phyloP scores from a whole-genome alignment of 1,140 invertebrate species.

The Caenorhabditis remanei region DNA sequence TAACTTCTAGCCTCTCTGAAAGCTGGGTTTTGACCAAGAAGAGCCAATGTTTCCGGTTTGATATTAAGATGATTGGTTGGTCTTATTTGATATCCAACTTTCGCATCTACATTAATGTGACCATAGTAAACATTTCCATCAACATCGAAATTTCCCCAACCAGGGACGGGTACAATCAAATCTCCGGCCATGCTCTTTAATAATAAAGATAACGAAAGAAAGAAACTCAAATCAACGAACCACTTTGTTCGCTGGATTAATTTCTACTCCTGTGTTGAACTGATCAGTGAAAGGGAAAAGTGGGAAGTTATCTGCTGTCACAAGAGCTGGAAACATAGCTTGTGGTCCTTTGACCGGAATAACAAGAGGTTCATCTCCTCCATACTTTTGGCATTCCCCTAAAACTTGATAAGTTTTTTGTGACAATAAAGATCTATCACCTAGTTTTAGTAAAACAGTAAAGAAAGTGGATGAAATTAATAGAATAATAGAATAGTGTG shows the following conservation, averaged over 20 bases:
- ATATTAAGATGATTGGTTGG: conserved; percentile 69
- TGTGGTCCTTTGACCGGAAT: conserved; percentile 64
- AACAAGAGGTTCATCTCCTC: conserved; percentile 67
- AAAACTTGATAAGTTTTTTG: neutral
- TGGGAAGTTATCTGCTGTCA: conserved; percentile 70
- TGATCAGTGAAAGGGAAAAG: conserved; percentile 70
- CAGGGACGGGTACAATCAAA: conserved; percentile 68
- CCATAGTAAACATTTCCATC: conserved; percentile 69
- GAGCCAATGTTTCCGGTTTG: conserved; percentile 68
- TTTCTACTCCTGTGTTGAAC: conserved; percentile 68
- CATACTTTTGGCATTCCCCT: conserved; percentile 61
- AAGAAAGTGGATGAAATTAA: neutral
- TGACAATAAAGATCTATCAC: neutral
- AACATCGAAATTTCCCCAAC: conserved; percentile 69
- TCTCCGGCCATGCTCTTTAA: conserved; percentile 68
- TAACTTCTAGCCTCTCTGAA: conserved; percentile 69
- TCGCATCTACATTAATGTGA: conserved; percentile 67
- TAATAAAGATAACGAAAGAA: neutral
- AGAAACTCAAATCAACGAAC: conserved; percentile 35
- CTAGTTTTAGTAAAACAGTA: neutral
- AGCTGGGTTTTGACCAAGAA: conserved; percentile 68
- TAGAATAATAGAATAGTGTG: no score
- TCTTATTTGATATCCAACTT: conserved; percentile 67
- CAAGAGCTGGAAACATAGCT: conserved; percentile 66
- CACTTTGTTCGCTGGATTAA: conserved; percentile 70